These are phyloP conservation scores for Malacosoma neustria DNA, from an alignment of 2,888 invertebrate species.

Conservation along the genomic window DNA sequence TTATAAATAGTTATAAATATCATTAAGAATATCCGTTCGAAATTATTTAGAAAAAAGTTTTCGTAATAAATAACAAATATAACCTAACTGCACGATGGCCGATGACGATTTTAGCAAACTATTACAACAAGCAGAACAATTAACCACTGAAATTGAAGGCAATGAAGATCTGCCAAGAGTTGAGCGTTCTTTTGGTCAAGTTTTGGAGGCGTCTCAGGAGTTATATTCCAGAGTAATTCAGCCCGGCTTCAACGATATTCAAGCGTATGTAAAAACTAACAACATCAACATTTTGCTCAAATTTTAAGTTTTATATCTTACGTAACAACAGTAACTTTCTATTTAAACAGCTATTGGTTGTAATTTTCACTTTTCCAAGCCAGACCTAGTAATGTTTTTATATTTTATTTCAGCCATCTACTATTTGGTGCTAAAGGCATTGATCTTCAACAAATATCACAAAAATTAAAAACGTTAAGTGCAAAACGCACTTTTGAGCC, in stretches of 20 bases:
- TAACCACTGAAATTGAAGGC: conserved; percentile 91
- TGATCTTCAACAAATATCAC: conserved; percentile 94
- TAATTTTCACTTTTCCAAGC: too few species aligned
- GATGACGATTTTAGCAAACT: conserved; percentile 87
- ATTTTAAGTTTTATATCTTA: too few species aligned
- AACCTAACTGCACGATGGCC: conserved; percentile 53
- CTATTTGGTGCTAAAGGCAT: conserved; percentile 93
- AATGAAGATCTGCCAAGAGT: conserved; percentile 89
- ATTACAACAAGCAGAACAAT: conserved; percentile 92
- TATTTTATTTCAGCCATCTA: conserved; percentile 79
- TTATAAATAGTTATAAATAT: too few species aligned
- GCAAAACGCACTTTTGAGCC: conserved; percentile 91
- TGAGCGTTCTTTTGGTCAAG: conserved; percentile 92
- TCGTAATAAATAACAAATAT: conserved; percentile 13
- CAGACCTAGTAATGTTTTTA: too few species aligned
- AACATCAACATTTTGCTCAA: too few species aligned
- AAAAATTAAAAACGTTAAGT: conserved; percentile 91
- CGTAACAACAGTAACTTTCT: too few species aligned
- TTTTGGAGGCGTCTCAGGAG: conserved; percentile 92
- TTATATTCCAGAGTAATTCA: conserved; percentile 91
- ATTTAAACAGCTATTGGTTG: too few species aligned
- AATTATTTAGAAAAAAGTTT: too few species aligned
- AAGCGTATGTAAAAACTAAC: conserved; percentile 84
- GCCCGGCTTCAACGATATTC: conserved; percentile 90
- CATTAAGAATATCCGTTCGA: too few species aligned